Percentiles rank a stretch among this genome's conserved stretches.
These are phyloP conservation scores for Macrostomum cliftonense DNA, from an alignment of 2,888 invertebrate species.

Conservation along the genomic window DNA sequence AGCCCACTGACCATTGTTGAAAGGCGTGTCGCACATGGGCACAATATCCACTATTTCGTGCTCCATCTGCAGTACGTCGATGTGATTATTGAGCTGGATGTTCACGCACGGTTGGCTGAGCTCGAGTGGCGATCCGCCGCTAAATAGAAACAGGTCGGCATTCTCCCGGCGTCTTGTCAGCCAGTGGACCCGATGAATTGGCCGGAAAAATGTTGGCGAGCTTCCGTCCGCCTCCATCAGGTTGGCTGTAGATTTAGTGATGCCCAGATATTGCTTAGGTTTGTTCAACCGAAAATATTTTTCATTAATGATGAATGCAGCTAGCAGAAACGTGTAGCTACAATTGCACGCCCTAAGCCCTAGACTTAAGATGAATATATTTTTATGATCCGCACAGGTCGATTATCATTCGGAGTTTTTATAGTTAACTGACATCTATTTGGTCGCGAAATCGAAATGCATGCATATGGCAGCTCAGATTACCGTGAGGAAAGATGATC, in stretches of 20 bases:
- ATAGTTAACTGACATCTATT: too few species aligned
- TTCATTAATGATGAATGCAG: too few species aligned
- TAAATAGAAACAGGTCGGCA: not conserved
- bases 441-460: too few species aligned
- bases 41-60: slow-evolving; percentile 91
- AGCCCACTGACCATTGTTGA: slow-evolving; percentile 53
- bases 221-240: not conserved
- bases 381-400: too few species aligned
- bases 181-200: not conserved
- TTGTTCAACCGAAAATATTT: too few species aligned
- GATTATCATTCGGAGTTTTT: too few species aligned
- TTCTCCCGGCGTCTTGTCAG: not conserved
- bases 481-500: slow-evolving; percentile 65
- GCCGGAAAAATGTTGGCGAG: not conserved
- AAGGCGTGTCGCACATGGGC: slow-evolving; percentile 80
- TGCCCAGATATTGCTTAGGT: too few species aligned
- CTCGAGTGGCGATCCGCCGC: slow-evolving; percentile 43
- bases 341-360: too few species aligned
- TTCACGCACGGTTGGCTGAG: slow-evolving; percentile 70
- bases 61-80: slow-evolving; percentile 96
- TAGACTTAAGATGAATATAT: too few species aligned
- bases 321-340: too few species aligned
- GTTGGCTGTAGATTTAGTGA: not conserved
- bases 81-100: slow-evolving; percentile 81
- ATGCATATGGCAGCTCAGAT: too few species aligned